A percentile compares a stretch with the other conserved stretches of the same genome.
Conservation (phyloP, 2,888 invertebrate species). For the Rhagonycha fulva region DNA sequence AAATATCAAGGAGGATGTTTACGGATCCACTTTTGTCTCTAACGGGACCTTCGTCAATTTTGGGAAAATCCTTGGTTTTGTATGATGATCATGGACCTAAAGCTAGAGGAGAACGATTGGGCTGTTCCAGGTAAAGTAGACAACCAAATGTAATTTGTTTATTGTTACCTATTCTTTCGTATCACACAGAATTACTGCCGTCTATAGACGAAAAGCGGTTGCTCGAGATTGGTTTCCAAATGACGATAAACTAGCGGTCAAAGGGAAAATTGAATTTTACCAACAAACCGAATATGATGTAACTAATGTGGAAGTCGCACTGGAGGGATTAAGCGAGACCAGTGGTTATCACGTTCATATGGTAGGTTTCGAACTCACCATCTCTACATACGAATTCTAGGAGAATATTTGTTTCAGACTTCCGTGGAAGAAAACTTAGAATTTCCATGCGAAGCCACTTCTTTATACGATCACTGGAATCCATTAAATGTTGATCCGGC, state of each 20-base stretch:
- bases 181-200: conserved; percentile 66
- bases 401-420: conserved; percentile 60
- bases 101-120: conserved; percentile 85
- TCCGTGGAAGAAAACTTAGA: conserved; percentile 81
- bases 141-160: conserved; percentile 27
- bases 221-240: conserved; percentile 88
- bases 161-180: background rate
- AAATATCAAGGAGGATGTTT: conserved; percentile 74
- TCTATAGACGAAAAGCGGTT: conserved; percentile 81
- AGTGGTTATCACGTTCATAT: conserved; percentile 82
- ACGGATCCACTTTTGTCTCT: conserved; percentile 79
- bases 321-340: conserved; percentile 71
- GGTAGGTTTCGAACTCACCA: conserved; percentile 57
- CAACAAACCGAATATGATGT: conserved; percentile 87
- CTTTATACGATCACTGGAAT: conserved; percentile 86
- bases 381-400: background rate
- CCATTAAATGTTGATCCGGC: conserved; percentile 73
- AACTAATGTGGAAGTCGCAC: conserved; percentile 75
- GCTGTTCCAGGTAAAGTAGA: conserved; percentile 79
- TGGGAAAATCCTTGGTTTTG: conserved; percentile 84
- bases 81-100: conserved; percentile 87
- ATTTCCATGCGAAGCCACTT: conserved; percentile 84
- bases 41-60: conserved; percentile 71
- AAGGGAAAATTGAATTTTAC: conserved; percentile 78
- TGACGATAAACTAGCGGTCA: conserved; percentile 65